Evolutionary conservation across 2,797 vertebrate species (phyloP).

Genomic region (Antrozous pallidus): DNA sequence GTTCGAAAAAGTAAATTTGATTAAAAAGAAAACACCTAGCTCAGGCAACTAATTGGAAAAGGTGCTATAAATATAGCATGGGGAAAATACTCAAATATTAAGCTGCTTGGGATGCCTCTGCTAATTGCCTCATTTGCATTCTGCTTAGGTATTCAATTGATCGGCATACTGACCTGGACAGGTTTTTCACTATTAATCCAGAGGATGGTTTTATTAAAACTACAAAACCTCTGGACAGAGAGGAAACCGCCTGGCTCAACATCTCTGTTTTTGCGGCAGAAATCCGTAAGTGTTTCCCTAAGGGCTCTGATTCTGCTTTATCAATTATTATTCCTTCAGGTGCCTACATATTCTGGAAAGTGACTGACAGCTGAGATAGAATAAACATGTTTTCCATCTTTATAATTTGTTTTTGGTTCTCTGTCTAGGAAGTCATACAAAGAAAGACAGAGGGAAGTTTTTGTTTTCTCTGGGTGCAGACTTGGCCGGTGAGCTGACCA

Average conservation of each 20-base stretch:
- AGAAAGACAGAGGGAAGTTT: not conserved
- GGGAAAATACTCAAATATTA: slow-evolving; percentile 67
- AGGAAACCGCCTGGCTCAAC: slow-evolving; percentile 94
- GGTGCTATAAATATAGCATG: slow-evolving; percentile 59
- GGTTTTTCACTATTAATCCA: slow-evolving; percentile 92
- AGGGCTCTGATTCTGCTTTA: slow-evolving; percentile 37
- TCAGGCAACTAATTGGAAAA: slow-evolving; percentile 55
- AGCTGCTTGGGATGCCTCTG: slow-evolving; percentile 60
- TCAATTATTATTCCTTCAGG: slow-evolving; percentile 31
- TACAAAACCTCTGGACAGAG: slow-evolving; percentile 92
- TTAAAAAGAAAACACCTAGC: slow-evolving; percentile 41
- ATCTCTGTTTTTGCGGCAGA: slow-evolving; percentile 96
- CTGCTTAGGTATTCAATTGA: slow-evolving; percentile 93
- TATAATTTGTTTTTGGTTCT: not conserved
- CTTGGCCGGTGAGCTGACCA: not conserved
- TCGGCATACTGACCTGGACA: slow-evolving; percentile 95
- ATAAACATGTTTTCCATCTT: slow-evolving; percentile 1
- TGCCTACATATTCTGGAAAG: not conserved
- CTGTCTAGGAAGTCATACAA: not conserved
- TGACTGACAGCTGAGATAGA: slow-evolving; percentile 1
- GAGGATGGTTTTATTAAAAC: slow-evolving; percentile 96
- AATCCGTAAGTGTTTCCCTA: slow-evolving; percentile 87
- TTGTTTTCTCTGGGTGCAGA: not conserved
- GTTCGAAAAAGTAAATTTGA: slow-evolving; percentile 67
- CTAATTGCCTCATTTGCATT: slow-evolving; percentile 77